Evolutionary conservation across 2,113 vertebrate species (phyloP).

Genomic region (Crotalus tigris): DNA sequence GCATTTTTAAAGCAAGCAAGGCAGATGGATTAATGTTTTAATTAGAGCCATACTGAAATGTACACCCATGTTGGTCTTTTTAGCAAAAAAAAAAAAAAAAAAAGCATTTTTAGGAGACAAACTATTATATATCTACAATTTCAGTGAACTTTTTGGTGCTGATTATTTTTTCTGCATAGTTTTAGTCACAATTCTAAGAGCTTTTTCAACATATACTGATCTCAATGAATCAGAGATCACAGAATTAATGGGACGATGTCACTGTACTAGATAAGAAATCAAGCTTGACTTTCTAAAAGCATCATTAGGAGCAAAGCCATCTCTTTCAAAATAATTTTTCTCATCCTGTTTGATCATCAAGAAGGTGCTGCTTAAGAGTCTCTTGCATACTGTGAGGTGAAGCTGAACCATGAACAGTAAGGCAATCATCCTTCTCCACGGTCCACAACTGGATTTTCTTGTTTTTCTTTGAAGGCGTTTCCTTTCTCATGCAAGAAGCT

Average conservation of each 20-base stretch:
- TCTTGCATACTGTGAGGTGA: not conserved
- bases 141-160: not conserved
- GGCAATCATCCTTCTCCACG: not conserved
- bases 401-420: accelerated
- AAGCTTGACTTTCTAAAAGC: not conserved
- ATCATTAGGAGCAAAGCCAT: not conserved
- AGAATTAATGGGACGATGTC: not conserved
- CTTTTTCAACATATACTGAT: not conserved
- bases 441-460: not conserved
- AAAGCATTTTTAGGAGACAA: not conserved
- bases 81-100: not conserved
- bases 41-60: not conserved
- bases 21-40: not conserved
- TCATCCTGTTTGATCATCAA: not conserved
- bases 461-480: too few species aligned
- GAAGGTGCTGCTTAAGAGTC: not conserved
- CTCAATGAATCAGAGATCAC: not conserved
- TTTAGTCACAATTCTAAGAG: not conserved
- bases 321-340: not conserved
- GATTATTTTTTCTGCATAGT: not conserved
- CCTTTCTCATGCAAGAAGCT: too few species aligned
- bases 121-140: not conserved
- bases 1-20: not conserved
- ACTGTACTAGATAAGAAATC: not conserved
- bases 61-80: not conserved